Percentiles rank a stretch among this genome's conserved stretches.
Evolutionary conservation across 1,140 invertebrate species (phyloP).

Genomic region (Bombus waltoni): DNA sequence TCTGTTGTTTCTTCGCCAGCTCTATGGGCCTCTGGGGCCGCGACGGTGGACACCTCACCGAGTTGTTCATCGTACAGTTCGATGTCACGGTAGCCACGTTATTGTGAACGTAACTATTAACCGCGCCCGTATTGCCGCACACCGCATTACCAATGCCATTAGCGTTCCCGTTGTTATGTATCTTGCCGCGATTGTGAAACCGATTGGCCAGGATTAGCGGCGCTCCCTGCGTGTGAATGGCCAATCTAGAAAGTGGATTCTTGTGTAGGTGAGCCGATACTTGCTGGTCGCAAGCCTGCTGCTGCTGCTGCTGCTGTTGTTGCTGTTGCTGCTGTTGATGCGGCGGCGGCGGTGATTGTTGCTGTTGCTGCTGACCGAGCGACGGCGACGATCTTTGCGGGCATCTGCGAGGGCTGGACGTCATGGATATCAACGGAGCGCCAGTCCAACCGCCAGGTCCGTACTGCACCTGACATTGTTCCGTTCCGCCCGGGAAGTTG

Average conservation of each 20-base stretch:
- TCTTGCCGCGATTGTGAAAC: slow-evolving; percentile 76
- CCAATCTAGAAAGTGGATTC: slow-evolving; percentile 85
- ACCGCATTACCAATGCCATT: slow-evolving; percentile 34
- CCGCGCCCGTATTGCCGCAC: background rate
- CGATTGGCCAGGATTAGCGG: slow-evolving; percentile 88
- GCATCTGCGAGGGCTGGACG: slow-evolving; percentile 74
- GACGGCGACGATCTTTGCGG: slow-evolving; percentile 79
- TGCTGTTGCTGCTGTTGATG: slow-evolving; percentile 25
- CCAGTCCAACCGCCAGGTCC: slow-evolving; percentile 84
- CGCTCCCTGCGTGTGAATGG: slow-evolving; percentile 90
- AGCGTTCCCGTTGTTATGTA: slow-evolving; percentile 60
- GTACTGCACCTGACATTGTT: slow-evolving; percentile 74
- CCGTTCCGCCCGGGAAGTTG: slow-evolving; percentile 55
- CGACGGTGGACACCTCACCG: slow-evolving; percentile 48
- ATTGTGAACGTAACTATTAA: slow-evolving; percentile 33
- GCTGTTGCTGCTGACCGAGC: slow-evolving; percentile 69
- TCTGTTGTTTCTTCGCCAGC: slow-evolving; percentile 37
- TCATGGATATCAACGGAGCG: slow-evolving; percentile 87
- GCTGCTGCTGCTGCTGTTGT: slow-evolving; percentile 67
- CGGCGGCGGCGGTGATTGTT: slow-evolving; percentile 36
- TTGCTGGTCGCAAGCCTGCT: slow-evolving; percentile 61
- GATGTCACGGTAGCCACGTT: slow-evolving; percentile 19
- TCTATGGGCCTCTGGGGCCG: slow-evolving; percentile 62
- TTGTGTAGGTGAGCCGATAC: slow-evolving; percentile 74
- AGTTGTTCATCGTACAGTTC: slow-evolving; percentile 44